These are phyloP conservation scores for Euplagia quadripunctaria DNA, from an alignment of 2,888 invertebrate species.

Conservation along the genomic window DNA sequence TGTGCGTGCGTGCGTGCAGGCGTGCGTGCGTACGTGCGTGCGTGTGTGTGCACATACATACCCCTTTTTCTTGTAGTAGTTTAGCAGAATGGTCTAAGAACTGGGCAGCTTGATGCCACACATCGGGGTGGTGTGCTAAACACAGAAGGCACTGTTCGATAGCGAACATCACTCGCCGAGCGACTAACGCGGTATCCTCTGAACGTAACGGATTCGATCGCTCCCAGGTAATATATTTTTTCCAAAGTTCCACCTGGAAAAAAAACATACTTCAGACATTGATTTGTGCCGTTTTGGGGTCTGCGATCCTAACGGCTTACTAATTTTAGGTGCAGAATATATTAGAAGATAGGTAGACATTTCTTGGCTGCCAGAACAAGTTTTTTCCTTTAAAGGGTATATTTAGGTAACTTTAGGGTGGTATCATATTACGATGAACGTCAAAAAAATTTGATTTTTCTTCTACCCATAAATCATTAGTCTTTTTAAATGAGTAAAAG, in stretches of 20 bases:
- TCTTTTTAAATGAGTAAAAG: no score
- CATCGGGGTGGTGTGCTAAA: slow-evolving; percentile 98
- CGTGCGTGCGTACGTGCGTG: not conserved
- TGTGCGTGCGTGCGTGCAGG: not conserved
- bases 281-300: no score
- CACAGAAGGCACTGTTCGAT: slow-evolving; percentile 99
- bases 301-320: no score
- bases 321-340: no score
- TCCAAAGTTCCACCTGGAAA: slow-evolving; percentile 97
- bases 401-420: no score
- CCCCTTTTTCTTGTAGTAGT: slow-evolving; percentile 97
- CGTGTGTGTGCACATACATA: slow-evolving; percentile 80
- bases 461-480: no score
- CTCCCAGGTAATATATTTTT: slow-evolving; percentile 99
- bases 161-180: slow-evolving; percentile 98
- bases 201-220: slow-evolving; percentile 98
- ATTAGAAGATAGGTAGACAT: no score
- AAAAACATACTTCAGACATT: not conserved
- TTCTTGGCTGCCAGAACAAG: no score
- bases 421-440: no score
- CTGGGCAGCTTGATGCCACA: slow-evolving; percentile 99
- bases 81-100: slow-evolving; percentile 98
- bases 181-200: slow-evolving; percentile 97
- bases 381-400: no score
- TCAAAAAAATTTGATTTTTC: no score